phyloP scores from a whole-genome alignment of 2,888 invertebrate genomes.

The Leptopilina myrica region DNA sequence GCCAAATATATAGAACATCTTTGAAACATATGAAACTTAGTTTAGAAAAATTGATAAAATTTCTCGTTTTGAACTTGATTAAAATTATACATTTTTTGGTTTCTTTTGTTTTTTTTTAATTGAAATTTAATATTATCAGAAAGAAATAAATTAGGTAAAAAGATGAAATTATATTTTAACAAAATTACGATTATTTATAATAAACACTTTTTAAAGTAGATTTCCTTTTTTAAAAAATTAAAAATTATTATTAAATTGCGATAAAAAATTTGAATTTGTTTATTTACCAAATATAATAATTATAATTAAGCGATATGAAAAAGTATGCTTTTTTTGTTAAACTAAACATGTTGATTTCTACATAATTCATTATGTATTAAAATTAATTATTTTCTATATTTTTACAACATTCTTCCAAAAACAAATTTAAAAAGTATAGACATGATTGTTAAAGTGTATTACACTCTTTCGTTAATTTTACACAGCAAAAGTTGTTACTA shows the following conservation, averaged over 20 bases:
- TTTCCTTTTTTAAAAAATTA: no score
- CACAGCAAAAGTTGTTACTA: no score
- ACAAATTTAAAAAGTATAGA: no score
- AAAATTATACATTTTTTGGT: not conserved
- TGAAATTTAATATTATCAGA: no score
- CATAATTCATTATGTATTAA: not conserved
- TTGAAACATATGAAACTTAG: not conserved
- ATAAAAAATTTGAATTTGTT: not conserved
- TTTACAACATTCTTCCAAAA: constrained; percentile 1
- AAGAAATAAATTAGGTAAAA: no score
- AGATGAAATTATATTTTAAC: no score
- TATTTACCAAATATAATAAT: not conserved
- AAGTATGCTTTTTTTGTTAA: constrained; percentile 22
- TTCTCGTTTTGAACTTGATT: not conserved
- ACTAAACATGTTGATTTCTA: not conserved
- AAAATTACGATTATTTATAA: no score
- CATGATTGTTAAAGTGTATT: no score
- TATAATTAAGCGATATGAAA: not conserved
- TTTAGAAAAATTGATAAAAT: not conserved
- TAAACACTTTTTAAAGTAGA: no score
- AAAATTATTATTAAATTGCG: no score
- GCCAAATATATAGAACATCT: not conserved
- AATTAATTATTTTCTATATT: constrained; percentile 2
- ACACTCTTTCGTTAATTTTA: no score
- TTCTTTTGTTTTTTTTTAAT: no score